Base-by-base conservation (phyloP, 2,888 invertebrate genomes). In the Volucella zonaria region DNA sequence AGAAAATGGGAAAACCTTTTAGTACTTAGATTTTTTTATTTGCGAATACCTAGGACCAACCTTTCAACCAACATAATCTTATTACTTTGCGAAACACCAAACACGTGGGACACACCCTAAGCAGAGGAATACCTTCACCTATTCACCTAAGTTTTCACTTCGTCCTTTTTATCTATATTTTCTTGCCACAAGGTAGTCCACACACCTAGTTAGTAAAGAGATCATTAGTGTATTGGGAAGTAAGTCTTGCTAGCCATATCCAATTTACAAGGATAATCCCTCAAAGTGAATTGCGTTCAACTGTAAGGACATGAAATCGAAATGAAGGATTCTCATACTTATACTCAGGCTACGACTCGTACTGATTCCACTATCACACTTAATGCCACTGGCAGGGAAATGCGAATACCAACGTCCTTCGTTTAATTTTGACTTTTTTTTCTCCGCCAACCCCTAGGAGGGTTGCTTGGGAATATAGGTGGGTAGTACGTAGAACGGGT, bases 231-330 rank as follows among this genome's bases (percentile, higher is more conserved):
- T 56, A 42, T 11, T 11, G 45, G 10, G 14, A 49, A 14, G 8
- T 4, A 14, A 8, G 18, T 6, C 49, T 43, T 40, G 8, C 11
- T 38, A 52, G 9, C 18, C 18, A 49, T 64, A 9, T 40, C 42
- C 31, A 31, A 49, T 75, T 66, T 45, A 75, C 75, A 58, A 67
- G 49, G 66, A 66, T 75, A 58, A 75, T 66, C 75, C 38, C 54
- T 8, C 45, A 23, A 52, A 61, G 15, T 18, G 18, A n/a, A 38
- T 38, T 47, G 18, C 45, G 52, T 61, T 52, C 61, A 61, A 62
- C 47, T 77, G 52, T 62, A 74, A 54, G 45, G 23, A n/a, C 31
- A 56, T n/a, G 14, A 38, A 49, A 66, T 47, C 14, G 14, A 47
- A 61, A 75, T 62, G 40, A 71, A 59, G 51, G 59, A 71, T 43